Evolutionary conservation across 2,797 vertebrate genomes (phyloP), one percentile per base, ranked within the genome.

Genomic region (Sebastes minor): DNA sequence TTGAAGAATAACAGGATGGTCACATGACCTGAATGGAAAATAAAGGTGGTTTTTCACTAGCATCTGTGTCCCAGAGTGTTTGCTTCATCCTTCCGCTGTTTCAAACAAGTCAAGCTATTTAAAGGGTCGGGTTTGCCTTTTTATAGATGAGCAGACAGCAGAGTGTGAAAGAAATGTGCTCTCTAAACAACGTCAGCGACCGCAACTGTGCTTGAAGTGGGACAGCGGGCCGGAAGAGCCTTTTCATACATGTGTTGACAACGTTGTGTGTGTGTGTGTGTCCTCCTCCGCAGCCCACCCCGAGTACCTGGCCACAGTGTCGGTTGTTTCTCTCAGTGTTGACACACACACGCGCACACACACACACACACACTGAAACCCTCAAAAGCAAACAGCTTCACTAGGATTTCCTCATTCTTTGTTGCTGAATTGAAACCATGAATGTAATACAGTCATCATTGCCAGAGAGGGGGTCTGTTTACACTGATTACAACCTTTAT

Each of bases 191-290:
- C 92, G 78, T 95, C 93, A 92, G 86, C 59, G 82, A 92, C 94
- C 94, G 91, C 94, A 95, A 90, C 86, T 89, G 88, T 78, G 89
- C 92, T 94, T 95, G 92, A 95, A 94, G 94, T 95, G 94, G 91
- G 90, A 86, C 90, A 77, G 78, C 28, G 8, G 81, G 88, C 93
- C 86, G 92, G 92, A 94, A 93, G 87, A 87, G 80, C 61, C 76
- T 87, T 93, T 94, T 94, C 90, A 93, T 88, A 84, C 60, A 52
- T 78, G 92, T 90, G 94, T 94, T 92, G 91, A 93, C 89, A 94
- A 80, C 74, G 59, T 52, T 83, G 38, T 74, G 73, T 60, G 61
- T 73, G 23, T 68, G 32, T 72, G 71, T 27, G 78, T 78, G 78
- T 83, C 49, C 30, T 87, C 73, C 57, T 55, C 82, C 67, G n/a